phyloP scores from a whole-genome alignment of 2,113 vertebrate genomes.

The Thunnus maccoyii region DNA sequence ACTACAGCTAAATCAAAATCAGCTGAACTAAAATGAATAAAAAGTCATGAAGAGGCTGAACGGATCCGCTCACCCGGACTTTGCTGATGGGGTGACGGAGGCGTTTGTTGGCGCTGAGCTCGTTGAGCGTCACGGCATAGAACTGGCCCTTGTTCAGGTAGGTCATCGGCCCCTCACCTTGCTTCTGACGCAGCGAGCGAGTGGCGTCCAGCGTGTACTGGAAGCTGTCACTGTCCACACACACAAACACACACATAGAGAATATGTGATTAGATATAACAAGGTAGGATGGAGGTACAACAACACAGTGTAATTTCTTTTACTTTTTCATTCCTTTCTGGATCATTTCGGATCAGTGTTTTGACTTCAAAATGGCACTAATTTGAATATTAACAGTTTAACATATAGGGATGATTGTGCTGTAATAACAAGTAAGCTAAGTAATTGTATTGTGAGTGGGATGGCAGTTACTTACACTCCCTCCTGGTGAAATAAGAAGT shows the following conservation, averaged over 20 bases:
- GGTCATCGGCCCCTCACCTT: conserved; percentile 97
- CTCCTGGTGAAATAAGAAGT: conserved; percentile 92
- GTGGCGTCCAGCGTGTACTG: conserved; percentile 95
- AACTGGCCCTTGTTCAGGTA: conserved; percentile 99
- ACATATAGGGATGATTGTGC: not conserved
- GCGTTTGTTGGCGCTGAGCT: conserved; percentile 95
- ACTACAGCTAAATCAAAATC: not conserved
- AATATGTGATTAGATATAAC: conserved; percentile 13
- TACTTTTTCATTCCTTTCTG: not conserved
- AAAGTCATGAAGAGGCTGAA: not conserved
- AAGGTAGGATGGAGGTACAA: not conserved
- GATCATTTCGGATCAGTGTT: not conserved
- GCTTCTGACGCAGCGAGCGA: conserved; percentile 95
- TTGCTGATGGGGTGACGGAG: conserved; percentile 98
- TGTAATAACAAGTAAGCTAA: not conserved
- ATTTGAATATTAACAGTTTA: not conserved
- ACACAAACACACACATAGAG: not conserved
- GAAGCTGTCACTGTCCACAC: conserved; percentile 89
- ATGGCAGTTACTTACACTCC: conserved; percentile 85
- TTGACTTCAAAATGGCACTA: not conserved
- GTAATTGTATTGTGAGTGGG: not conserved
- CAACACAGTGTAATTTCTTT: not conserved
- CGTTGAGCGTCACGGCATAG: conserved; percentile 95
- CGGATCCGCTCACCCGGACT: conserved; percentile 90
- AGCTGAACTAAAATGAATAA: too few species aligned